A percentile compares a stretch with the other conserved stretches of the same genome.
phyloP scores from a whole-genome alignment of 2,888 invertebrate genomes.

The Beris morrisii region DNA sequence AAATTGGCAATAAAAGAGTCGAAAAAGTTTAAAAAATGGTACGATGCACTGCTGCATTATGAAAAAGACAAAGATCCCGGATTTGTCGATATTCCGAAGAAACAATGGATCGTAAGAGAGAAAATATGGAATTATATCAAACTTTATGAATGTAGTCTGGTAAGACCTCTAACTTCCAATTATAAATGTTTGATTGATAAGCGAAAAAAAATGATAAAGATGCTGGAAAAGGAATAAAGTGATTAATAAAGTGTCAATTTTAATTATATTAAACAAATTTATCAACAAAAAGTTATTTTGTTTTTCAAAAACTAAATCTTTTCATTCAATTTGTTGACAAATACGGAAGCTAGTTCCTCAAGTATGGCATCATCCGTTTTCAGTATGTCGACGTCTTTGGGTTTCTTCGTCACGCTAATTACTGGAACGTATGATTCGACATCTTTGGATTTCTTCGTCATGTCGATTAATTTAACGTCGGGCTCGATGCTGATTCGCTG shows the following conservation, averaged over 20 bases:
- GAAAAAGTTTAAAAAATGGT: not conserved
- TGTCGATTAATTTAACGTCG: too few relatives aligned
- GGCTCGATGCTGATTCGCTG: too few relatives aligned
- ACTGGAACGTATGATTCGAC: too few relatives aligned
- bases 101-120: conserved; percentile 17
- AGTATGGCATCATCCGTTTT: not conserved
- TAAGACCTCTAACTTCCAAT: not conserved
- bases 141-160: not conserved
- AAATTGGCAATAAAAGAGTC: not conserved
- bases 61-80: conserved; percentile 10
- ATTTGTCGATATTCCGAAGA: not conserved
- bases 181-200: conserved; percentile 14
- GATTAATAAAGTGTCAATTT: not conserved
- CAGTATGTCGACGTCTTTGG: too few relatives aligned
- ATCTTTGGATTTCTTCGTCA: too few relatives aligned
- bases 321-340: conserved; percentile 25
- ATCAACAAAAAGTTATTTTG: too few relatives aligned
- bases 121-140: not conserved
- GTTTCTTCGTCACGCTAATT: too few relatives aligned
- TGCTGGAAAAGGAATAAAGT: not conserved
- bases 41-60: not conserved
- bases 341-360: conserved; percentile 12
- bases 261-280: too few relatives aligned
- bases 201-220: conserved; percentile 10
- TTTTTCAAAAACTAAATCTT: not conserved